These are phyloP conservation scores for Desmophyllum pertusum DNA, from an alignment of 92 coral and sea anemone species.

Conservation along the genomic window DNA sequence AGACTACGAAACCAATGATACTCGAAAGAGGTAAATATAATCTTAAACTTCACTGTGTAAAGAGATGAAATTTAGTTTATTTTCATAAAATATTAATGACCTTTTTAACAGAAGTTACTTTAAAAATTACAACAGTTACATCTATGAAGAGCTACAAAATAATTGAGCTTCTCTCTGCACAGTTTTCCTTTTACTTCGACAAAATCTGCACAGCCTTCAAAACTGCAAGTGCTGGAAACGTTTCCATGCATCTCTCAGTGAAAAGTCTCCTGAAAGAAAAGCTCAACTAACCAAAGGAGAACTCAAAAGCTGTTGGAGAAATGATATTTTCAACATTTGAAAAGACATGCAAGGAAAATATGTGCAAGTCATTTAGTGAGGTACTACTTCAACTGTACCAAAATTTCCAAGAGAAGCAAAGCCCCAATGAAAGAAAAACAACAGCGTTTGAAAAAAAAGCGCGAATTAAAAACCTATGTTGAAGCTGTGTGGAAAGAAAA, in stretches of 20 bases:
- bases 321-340: slow-evolving; percentile 46
- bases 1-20: too few relatives aligned
- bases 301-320: slow-evolving; percentile 36
- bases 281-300: slow-evolving; percentile 45
- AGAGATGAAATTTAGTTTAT: too few relatives aligned
- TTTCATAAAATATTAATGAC: too few relatives aligned
- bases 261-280: slow-evolving; percentile 47
- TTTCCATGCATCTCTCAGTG: slow-evolving; percentile 34
- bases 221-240: slow-evolving; percentile 38
- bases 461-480: slow-evolving; percentile 37
- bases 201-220: slow-evolving; percentile 36
- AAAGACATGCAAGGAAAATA: slow-evolving; percentile 37
- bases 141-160: slow-evolving; percentile 48
- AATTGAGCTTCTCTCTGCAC: slow-evolving; percentile 44
- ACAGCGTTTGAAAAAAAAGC: slow-evolving; percentile 15
- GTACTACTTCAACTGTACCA: slow-evolving; percentile 34
- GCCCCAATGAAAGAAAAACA: slow-evolving; percentile 38
- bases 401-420: slow-evolving; percentile 42
- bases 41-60: too few relatives aligned
- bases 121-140: too few relatives aligned
- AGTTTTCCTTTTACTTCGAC: slow-evolving; percentile 38
- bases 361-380: slow-evolving; percentile 40
- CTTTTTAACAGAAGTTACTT: too few relatives aligned
- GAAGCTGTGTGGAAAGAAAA: slow-evolving; percentile 31
- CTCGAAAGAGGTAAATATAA: too few relatives aligned